Conservation (phyloP, 2,888 invertebrate species). For the Capitulum mitella region DNA sequence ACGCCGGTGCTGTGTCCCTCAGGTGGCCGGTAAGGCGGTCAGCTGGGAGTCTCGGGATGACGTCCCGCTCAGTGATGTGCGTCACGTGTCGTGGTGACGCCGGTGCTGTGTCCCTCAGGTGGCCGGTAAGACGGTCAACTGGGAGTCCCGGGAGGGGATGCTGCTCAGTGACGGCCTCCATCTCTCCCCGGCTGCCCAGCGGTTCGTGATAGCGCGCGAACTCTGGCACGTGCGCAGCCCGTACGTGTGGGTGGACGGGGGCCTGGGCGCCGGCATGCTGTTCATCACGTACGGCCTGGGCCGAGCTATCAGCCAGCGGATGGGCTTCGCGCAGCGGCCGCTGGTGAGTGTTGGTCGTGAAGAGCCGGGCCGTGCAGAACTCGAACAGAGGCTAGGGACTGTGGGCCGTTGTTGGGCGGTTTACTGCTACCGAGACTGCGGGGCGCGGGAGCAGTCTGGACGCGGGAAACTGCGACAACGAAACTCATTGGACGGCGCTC, state of each 20-base stretch:
- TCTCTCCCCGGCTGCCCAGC: background rate
- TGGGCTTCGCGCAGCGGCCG: background rate
- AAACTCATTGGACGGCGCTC: no score
- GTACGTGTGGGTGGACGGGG: background rate
- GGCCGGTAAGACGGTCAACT: background rate
- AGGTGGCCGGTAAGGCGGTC: no score
- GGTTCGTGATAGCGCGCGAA: conserved; percentile 14
- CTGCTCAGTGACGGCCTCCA: background rate
- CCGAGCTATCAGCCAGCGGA: background rate
- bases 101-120: background rate
- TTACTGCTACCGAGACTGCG: no score
- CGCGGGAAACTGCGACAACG: no score
- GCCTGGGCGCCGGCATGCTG: background rate
- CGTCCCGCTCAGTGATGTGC: no score
- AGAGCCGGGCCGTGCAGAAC: no score
- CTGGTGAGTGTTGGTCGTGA: background rate
- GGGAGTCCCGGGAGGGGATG: background rate
- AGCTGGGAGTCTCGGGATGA: no score
- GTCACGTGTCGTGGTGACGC: background rate
- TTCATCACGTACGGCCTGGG: background rate
- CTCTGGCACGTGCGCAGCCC: background rate
- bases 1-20: no score
- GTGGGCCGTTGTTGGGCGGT: no score
- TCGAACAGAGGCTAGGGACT: no score
- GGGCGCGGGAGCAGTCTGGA: no score